Evolutionary conservation across 2,888 invertebrate genomes (phyloP), one percentile per base, ranked within the genome.

Genomic region (Neoitamus cyanurus): DNA sequence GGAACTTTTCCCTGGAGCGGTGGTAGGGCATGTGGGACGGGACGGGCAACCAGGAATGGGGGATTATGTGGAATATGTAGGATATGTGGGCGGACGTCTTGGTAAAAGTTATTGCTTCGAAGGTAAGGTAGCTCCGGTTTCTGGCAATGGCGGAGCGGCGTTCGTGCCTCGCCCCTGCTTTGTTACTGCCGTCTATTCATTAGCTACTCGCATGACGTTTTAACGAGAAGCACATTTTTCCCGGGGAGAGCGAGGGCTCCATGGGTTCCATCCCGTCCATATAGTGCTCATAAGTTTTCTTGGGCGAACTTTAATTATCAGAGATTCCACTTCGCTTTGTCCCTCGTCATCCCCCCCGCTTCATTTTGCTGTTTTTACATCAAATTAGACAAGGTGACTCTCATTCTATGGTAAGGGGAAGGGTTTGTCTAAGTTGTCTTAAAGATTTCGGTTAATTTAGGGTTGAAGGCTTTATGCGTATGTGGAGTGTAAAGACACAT

Each of bases 41-140:
- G 69, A 28, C 5, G 42, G 37, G 13, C 42, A n/a, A 15, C 42
- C 42, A 42, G n/a, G 7, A 37, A 30, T 46, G 58, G 34, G 28
- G 25, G 69, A 34, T 82, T 80, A 80, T 80, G 20, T 82, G 82
- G 68, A 36, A 69, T 69, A 36, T 37, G 69, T 68, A 69, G 3
- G 20, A 30, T 36, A 69, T 28, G 69, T 69, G 82, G 82, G 69
- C 69, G 82, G 82, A 68, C 82, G 36, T 68, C 28, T 69, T 82
- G 68, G 82, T 68, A 34, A 82, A 34, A 82, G 36, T 82, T 82
- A 82, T 82, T 68, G 69, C 82, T 42, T 82, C 69, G 15, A 69
- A 69, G 30, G 30, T n/a, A 58, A 58, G 58, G 58, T 20, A 48
- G 58, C 20, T 4, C 58, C 2, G 58, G 20, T 58, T 58, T 58